Evolutionary conservation across 2,113 vertebrate species (phyloP), one percentile per base, ranked within the genome.

Genomic region (Arizona elegans): DNA sequence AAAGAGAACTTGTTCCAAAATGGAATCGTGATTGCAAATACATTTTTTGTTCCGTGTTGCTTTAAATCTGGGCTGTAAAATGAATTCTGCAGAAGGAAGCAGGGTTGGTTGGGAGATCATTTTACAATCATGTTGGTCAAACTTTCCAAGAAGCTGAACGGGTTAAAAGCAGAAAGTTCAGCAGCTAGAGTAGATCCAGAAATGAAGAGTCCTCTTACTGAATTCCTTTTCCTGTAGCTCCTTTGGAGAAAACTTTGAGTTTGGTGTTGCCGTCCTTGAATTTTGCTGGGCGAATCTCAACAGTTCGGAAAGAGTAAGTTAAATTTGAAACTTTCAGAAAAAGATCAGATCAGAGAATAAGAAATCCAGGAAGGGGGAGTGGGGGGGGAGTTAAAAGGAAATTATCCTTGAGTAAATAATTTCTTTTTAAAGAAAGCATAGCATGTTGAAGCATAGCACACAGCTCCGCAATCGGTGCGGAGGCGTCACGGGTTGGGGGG

Each of bases 141-240:
- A 47, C 38, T 24, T 52, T 13, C 23, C 5, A 7, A 53, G 3
- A 47, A 6, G 56, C 62, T 56, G 12, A 89, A 56, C 1, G 92
- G 87, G 87, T 92, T 92, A 81, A 92, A 43, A 2, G 4, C 87
- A 89, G 26, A 29, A 43, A 92, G 92, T 29, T 81, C 24, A 13
- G 65, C 0, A 15, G 92, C 87, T 89, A 92, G 92, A 92, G 87
- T 23, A 56, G 87, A 19, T 87, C n/a, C 13, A 21, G 11, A n/a
- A 5, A 70, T 29, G 11, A 0, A 13, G 26, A n/a, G 29, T n/a
- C 62, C 29, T 54, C 62, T 24, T 54, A 17, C 0, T 10, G 38
- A 21, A 29, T 89, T 92, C 87, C 87, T 56, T n/a, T 92, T 92
- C 92, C 92, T 92, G 92, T 58, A 13, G 59, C 87, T 47, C 87